These are phyloP conservation scores for Apodemus speciosus DNA, from an alignment of 2,113 vertebrate genomes.

Conservation along the genomic window DNA sequence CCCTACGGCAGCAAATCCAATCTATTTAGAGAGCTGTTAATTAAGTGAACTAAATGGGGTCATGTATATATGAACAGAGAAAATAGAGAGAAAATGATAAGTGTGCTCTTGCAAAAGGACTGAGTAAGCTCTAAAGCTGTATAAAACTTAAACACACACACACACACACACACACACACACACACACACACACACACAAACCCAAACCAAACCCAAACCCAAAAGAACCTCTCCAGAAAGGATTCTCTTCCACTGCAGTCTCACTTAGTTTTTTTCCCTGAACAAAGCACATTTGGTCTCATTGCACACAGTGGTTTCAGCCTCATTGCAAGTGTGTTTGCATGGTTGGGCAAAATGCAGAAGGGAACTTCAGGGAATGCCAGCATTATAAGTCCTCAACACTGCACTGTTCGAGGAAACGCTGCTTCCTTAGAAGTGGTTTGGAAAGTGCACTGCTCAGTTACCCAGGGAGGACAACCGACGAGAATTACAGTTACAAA, in stretches of 20 bases:
- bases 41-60: slow-evolving; percentile 63
- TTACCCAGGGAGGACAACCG: slow-evolving; percentile 45
- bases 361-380: slow-evolving; percentile 30
- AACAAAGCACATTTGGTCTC: neutral
- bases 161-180: neutral
- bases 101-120: slow-evolving; percentile 7
- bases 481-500: slow-evolving; percentile 52
- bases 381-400: slow-evolving; percentile 17
- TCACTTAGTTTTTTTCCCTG: neutral
- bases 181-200: no score
- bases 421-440: slow-evolving; percentile 60
- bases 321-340: slow-evolving; percentile 20
- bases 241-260: neutral
- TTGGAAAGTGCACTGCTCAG: slow-evolving; percentile 49
- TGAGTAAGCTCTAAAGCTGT: neutral
- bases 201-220: no score
- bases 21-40: slow-evolving; percentile 72
- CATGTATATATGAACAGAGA: slow-evolving; percentile 64
- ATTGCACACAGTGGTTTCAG: neutral
- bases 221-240: slow-evolving; percentile 12
- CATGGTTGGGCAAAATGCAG: slow-evolving; percentile 47
- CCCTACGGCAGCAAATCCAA: slow-evolving; percentile 25
- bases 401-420: slow-evolving; percentile 45
- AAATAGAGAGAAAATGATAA: slow-evolving; percentile 42
- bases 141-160: neutral